Base-by-base conservation (phyloP, 2,888 invertebrate genomes). In the Hoplodrina ambigua region DNA sequence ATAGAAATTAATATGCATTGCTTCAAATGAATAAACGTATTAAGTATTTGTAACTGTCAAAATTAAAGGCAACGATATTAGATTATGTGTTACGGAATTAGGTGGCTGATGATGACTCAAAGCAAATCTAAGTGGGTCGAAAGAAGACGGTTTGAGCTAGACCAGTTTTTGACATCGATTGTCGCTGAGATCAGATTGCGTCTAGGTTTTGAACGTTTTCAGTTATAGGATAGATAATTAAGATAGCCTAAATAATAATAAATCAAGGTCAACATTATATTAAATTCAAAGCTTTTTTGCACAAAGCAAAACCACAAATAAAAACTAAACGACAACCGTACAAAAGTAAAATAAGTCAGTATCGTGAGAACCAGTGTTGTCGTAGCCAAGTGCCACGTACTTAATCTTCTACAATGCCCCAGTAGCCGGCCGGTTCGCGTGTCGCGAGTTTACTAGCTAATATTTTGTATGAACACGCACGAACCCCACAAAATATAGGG, bases 401-500 rank as follows among this genome's bases (percentile, higher is more conserved):
- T 86, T 87, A 88, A 85, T 87, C 84, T 87, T 82, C 75, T 63
- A 87, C 87, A 88, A 86, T 85, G 74, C 65, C 68, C 19, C 44
- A 80, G 55, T 44, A 63, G 67, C 74, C 78, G 85, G 84, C 72
- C 83, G 84, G 78, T 64, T 90, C 75, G 90, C 91, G 90, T 90
- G 90, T 85, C 83, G 79, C 82, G 80, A 81, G 75, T 81, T 82
- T 71, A 80, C 79, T 60, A 50, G 72, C 71, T 78, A 63, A 73
- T 80, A 80, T 80, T 85, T 75, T 71, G 80, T 85, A 81, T 74
- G 84, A 85, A 72, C 89, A 89, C 89, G 89, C 89, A 88, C 86
- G 74, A 72, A 33, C 46, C 72, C 70, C 74, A 72, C 84, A 83
- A 86, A 89, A 88, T 84, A 80, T 73, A 80, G 87, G 90, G 89